Evolutionary conservation across 2,797 vertebrate species (phyloP), one percentile per base, ranked within the genome.

Genomic region (Chromis chromis): DNA sequence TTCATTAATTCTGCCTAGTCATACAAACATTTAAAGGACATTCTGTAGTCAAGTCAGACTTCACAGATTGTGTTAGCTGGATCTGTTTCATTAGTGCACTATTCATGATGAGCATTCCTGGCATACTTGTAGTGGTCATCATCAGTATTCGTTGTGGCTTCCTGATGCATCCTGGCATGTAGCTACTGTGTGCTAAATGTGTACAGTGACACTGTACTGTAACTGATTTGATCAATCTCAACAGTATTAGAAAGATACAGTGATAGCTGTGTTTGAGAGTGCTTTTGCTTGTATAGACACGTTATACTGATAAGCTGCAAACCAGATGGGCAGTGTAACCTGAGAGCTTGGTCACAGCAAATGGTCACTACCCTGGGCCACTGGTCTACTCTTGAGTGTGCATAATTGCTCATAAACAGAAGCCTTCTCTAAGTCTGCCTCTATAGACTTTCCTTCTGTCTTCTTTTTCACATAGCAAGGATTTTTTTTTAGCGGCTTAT

Each of bases 271-370:
- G n/a, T 31, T 49, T 71, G 11, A 66, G 70, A n/a, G 24, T 21
- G n/a, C 27, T 56, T 50, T 25, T 24, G 36, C 16, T 59, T 59
- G 36, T 76, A 36, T 79, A 68, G 55, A 68, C 59, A 9, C 7
- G 44, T 5, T 42, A 69, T 77, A 13, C 65, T 62, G 56, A 60
- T 53, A 6, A 60, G 65, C 48, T 52, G 27, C 24, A 72, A 70
- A 71, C 53, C 70, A 84, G 66, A 80, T 55, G 21, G 52, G 1
- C 10, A 50, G 3, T 65, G 82, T 80, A 80, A 87, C 57, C 21
- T 70, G 78, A 86, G 74, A 82, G 44, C 46, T 54, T 69, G 24
- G 49, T 57, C 40, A 48, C 31, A 60, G 64, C 62, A 78, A 36
- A 63, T 31, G 42, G 58, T 78, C 57, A 33, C 44, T 52, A 25